Conservation (phyloP, 2,888 invertebrate genomes). For the Nezara viridula region DNA sequence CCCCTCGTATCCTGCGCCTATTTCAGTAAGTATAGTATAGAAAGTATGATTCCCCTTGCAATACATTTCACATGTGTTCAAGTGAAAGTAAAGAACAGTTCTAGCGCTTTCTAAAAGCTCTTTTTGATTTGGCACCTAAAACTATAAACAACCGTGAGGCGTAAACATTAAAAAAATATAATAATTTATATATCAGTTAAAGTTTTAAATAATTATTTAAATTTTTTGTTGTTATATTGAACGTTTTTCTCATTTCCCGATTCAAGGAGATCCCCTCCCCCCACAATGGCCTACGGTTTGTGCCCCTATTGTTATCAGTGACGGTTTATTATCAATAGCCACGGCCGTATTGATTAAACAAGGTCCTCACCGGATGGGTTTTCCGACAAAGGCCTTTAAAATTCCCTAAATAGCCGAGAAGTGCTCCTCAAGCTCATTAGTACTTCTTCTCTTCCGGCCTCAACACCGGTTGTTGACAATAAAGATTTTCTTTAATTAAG, state of each 20-base stretch:
- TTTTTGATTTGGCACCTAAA: too few relatives aligned
- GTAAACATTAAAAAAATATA: too few relatives aligned
- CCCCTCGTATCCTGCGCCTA: too few relatives aligned
- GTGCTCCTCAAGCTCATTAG: background rate
- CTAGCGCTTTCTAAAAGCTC: too few relatives aligned
- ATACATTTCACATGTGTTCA: too few relatives aligned
- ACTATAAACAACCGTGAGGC: too few relatives aligned
- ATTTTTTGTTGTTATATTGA: background rate
- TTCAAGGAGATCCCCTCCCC: background rate
- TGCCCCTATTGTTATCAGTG: background rate
- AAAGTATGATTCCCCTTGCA: too few relatives aligned
- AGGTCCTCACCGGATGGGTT: background rate
- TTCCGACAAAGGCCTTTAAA: conserved; percentile 5
- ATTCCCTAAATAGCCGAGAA: background rate
- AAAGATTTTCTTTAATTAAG: background rate
- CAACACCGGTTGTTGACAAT: background rate
- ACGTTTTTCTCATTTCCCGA: background rate
- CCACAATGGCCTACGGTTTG: background rate
- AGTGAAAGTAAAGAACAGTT: too few relatives aligned
- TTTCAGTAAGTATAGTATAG: too few relatives aligned
- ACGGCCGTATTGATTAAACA: background rate
- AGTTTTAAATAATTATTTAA: too few relatives aligned
- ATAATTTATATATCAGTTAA: too few relatives aligned
- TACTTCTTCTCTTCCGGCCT: background rate
- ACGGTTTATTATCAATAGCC: background rate